These are phyloP conservation scores for Chamaedrilus cognettii DNA, from an alignment of 2,888 invertebrate genomes.

Conservation along the genomic window DNA sequence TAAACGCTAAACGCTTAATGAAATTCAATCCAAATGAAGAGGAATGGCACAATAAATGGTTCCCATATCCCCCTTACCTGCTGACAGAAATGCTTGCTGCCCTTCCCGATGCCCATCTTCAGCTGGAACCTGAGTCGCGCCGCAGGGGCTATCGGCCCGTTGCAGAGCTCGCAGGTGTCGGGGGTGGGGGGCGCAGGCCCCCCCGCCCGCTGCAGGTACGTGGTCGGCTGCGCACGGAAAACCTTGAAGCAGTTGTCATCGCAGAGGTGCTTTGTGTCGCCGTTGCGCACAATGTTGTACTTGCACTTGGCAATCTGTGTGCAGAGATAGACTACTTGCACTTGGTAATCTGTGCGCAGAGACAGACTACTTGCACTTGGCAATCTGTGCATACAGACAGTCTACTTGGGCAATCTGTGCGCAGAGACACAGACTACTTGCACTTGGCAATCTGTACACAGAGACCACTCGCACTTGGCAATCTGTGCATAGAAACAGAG, in stretches of 20 bases:
- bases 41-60: no score
- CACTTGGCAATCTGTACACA: conserved; percentile 56
- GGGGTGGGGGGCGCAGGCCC: conserved; percentile 66
- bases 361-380: conserved; percentile 55
- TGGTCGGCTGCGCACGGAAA: conserved; percentile 52
- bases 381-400: conserved; percentile 41
- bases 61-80: neutral
- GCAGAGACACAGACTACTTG: conserved; percentile 49
- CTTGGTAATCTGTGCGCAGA: conserved; percentile 45
- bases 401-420: no score
- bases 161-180: conserved; percentile 80
- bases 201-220: conserved; percentile 41
- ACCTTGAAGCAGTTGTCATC: conserved; percentile 56
- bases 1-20: no score
- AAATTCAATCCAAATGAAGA: no score
- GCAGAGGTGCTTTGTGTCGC: conserved; percentile 57
- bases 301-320: conserved; percentile 55
- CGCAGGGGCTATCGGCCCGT: conserved; percentile 72
- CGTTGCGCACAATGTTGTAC: conserved; percentile 58
- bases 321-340: conserved; percentile 51
- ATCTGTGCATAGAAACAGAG: no score
- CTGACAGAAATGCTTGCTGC: conserved; percentile 91
- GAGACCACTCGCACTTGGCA: no score
- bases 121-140: conserved; percentile 92
- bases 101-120: conserved; percentile 76